A percentile compares a stretch with the other conserved stretches of the same genome.
Evolutionary conservation across 2,797 vertebrate genomes (phyloP).

Genomic region (Lagodon rhomboides): DNA sequence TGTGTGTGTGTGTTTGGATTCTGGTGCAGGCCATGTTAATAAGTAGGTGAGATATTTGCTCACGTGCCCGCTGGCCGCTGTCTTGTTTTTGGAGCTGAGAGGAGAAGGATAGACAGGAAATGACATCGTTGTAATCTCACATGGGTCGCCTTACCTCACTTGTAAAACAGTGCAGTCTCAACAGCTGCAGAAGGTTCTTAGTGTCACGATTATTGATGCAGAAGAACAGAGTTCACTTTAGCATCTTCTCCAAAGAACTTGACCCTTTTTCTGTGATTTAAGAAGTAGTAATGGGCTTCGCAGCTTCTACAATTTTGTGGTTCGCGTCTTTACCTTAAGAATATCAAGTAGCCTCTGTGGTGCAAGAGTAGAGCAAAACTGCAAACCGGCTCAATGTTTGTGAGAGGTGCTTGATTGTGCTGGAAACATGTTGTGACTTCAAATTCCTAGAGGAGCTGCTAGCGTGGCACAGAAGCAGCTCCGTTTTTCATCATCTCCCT

Average conservation of each 20-base stretch:
- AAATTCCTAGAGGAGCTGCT: slow-evolving; percentile 25
- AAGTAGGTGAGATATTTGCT: slow-evolving; percentile 63
- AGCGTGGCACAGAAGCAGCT: slow-evolving; percentile 19
- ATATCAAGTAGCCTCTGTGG: background rate
- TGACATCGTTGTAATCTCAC: slow-evolving; percentile 15
- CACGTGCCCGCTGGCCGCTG: slow-evolving; percentile 23
- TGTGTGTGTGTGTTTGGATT: slow-evolving; percentile 14
- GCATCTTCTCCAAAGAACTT: background rate
- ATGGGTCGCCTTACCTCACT: slow-evolving; percentile 3
- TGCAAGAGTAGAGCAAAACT: background rate
- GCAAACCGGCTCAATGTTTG: slow-evolving; percentile 11
- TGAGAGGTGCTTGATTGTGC: slow-evolving; percentile 28
- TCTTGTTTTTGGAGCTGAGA: slow-evolving; percentile 28
- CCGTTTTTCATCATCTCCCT: slow-evolving; percentile 36
- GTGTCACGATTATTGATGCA: background rate
- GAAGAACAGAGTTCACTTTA: background rate
- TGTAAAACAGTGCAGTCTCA: background rate
- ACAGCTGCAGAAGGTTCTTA: background rate
- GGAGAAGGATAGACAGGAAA: slow-evolving; percentile 44
- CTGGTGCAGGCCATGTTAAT: slow-evolving; percentile 31
- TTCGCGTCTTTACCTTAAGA: slow-evolving; percentile 4
- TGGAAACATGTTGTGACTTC: slow-evolving; percentile 47
- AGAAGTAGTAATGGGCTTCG: slow-evolving; percentile 15
- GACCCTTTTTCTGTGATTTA: slow-evolving; percentile 28
- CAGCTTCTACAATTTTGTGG: background rate